These are phyloP conservation scores for Emydocephalus ijimae DNA, from an alignment of 2,113 vertebrate genomes.

Conservation along the genomic window DNA sequence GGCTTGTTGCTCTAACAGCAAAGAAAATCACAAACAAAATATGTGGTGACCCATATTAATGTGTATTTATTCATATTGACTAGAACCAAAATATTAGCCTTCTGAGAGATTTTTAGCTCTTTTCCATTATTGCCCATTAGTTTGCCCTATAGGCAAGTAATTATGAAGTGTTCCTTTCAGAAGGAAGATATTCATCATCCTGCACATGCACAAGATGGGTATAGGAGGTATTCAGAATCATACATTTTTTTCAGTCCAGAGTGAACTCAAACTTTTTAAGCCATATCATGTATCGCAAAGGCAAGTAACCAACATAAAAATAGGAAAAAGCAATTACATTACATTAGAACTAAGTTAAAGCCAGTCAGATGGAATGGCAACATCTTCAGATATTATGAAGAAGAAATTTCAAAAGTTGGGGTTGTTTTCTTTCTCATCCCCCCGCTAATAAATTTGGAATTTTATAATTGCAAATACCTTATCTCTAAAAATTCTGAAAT, in stretches of 20 bases:
- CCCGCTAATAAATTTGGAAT: not conserved
- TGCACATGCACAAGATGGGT: not conserved
- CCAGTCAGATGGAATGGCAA: not conserved
- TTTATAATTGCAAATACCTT: not conserved
- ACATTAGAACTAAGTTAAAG: not conserved
- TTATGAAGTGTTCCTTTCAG: not conserved
- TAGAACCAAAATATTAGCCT: not conserved
- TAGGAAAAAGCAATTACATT: not conserved
- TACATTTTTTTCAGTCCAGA: not conserved
- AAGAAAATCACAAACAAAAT: conserved; percentile 24
- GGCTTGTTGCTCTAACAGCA: conserved; percentile 40
- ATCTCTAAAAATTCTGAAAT: not conserved
- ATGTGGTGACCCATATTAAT: not conserved
- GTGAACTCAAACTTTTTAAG: not conserved
- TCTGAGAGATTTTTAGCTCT: not conserved
- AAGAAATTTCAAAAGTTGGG: not conserved
- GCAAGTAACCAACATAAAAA: not conserved
- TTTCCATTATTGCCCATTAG: not conserved
- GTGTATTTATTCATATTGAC: not conserved
- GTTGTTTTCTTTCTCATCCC: not conserved
- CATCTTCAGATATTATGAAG: not conserved
- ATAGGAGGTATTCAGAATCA: not conserved
- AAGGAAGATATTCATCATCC: not conserved
- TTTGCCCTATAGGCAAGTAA: not conserved
- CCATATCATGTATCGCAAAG: not conserved